Conservation (phyloP, 1,140 invertebrate species). For the Neotoxoptera formosana region DNA sequence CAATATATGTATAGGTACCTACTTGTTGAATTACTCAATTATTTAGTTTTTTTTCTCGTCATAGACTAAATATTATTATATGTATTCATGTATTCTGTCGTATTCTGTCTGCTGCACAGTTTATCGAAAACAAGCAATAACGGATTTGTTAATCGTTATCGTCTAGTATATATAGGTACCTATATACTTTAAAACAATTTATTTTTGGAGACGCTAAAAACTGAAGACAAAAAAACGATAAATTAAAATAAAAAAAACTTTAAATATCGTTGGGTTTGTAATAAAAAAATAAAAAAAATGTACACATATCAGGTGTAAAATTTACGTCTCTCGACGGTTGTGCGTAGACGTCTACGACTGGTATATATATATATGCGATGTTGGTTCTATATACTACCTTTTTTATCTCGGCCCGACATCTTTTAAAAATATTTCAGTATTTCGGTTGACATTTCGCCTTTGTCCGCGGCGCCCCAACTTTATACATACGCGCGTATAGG, state of each 20-base stretch:
- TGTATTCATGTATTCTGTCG: too few species aligned
- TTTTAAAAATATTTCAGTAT: conserved; percentile 46
- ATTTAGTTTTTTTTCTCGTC: background rate
- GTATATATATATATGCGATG: conserved; percentile 26
- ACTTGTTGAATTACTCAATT: background rate
- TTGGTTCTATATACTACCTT: conserved; percentile 21
- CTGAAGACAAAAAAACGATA: conserved; percentile 2
- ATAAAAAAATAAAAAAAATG: conserved; percentile 48
- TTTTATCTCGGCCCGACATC: conserved; percentile 55
- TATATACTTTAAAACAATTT: background rate
- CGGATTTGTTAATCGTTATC: background rate
- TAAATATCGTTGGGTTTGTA: conserved; percentile 31
- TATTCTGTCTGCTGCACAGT: background rate
- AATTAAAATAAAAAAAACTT: conserved; percentile 53
- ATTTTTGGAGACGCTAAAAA: conserved; percentile 39
- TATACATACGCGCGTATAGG: background rate
- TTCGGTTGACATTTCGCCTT: conserved; percentile 54
- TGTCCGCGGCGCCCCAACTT: conserved; percentile 14
- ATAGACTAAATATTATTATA: background rate
- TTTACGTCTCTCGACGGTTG: conserved; percentile 29
- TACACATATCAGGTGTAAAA: conserved; percentile 48
- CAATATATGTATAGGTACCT: too few species aligned
- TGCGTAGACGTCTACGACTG: conserved; percentile 2
- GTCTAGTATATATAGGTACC: background rate
- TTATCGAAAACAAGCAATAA: background rate